A percentile compares a stretch with the other conserved stretches of the same genome.
These are phyloP conservation scores for Drosophila sulfurigaster DNA, from an alignment of 1,140 invertebrate species.

Conservation along the genomic window DNA sequence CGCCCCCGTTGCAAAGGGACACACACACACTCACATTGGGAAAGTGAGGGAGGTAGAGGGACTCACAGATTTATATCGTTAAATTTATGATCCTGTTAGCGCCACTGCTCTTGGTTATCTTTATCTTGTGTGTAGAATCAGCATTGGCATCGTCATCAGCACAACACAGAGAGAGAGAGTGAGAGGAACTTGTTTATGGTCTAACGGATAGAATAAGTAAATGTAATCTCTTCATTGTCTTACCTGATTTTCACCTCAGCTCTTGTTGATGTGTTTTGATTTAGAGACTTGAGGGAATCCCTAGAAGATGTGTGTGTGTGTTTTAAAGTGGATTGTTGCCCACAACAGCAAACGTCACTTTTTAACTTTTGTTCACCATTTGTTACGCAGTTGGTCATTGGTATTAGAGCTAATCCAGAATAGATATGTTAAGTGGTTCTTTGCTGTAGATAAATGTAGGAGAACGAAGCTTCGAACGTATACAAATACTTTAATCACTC, in stretches of 20 bases:
- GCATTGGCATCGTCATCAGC: constrained; percentile 9
- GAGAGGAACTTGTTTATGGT: constrained; percentile 68
- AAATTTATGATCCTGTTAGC: constrained; percentile 82
- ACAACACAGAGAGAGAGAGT: background rate
- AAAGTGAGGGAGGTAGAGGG: background rate
- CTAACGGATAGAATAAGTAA: constrained; percentile 68
- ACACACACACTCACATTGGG: constrained; percentile 22
- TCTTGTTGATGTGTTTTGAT: constrained; percentile 54
- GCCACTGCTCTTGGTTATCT: constrained; percentile 71
- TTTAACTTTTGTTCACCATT: background rate
- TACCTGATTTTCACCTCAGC: constrained; percentile 61
- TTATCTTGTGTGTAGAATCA: constrained; percentile 58
- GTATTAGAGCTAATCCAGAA: background rate
- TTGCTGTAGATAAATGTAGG: background rate
- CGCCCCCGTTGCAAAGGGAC: constrained; percentile 37
- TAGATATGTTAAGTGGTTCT: background rate
- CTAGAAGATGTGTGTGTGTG: constrained; percentile 18
- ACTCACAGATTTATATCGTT: constrained; percentile 74
- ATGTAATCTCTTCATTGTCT: constrained; percentile 50
- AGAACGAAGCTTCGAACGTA: too few relatives aligned
- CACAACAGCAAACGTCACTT: background rate
- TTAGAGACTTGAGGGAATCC: constrained; percentile 41
- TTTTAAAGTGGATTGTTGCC: background rate
- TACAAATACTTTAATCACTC: too few relatives aligned
- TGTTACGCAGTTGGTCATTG: background rate